Evolutionary conservation across 2,113 vertebrate species (phyloP).

Genomic region (Myrmophylax atrothorax): DNA sequence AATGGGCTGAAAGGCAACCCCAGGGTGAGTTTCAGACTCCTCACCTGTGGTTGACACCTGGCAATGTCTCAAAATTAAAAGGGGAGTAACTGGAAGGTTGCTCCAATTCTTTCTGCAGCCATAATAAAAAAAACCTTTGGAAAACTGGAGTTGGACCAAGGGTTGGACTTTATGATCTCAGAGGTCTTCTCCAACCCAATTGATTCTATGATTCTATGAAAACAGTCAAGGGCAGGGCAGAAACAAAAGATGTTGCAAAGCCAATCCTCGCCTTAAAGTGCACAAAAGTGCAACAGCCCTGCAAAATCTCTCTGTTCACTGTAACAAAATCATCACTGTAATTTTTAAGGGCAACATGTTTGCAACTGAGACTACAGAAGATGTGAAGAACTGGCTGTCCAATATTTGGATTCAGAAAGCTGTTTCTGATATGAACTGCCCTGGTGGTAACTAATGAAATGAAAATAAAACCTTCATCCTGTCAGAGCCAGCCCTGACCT

Average conservation of each 20-base stretch:
- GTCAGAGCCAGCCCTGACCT: slow-evolving; percentile 48
- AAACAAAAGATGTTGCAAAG: not conserved
- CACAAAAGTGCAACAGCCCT: not conserved
- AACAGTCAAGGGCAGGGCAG: not conserved
- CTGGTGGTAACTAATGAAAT: slow-evolving; percentile 8
- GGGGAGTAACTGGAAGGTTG: not conserved
- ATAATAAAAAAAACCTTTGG: not conserved
- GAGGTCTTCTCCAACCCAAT: too few relatives aligned
- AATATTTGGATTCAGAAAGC: not conserved
- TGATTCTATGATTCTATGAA: too few relatives aligned
- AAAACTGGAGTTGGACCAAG: not conserved
- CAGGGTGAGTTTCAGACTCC: not conserved
- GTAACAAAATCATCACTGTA: not conserved
- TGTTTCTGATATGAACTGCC: slow-evolving; percentile 14
- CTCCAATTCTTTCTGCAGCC: not conserved
- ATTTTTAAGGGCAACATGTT: not conserved
- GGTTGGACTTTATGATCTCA: too few relatives aligned
- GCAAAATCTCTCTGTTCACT: not conserved
- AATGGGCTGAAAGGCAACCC: not conserved
- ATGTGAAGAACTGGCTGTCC: not conserved
- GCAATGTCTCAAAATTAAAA: not conserved
- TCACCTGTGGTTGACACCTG: not conserved
- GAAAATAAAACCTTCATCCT: not conserved
- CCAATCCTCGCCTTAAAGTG: not conserved
- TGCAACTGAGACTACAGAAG: not conserved